A percentile compares a stretch with the other conserved stretches of the same genome.
Evolutionary conservation across 2,113 vertebrate species (phyloP).

Genomic region (Lasiurus cinereus): DNA sequence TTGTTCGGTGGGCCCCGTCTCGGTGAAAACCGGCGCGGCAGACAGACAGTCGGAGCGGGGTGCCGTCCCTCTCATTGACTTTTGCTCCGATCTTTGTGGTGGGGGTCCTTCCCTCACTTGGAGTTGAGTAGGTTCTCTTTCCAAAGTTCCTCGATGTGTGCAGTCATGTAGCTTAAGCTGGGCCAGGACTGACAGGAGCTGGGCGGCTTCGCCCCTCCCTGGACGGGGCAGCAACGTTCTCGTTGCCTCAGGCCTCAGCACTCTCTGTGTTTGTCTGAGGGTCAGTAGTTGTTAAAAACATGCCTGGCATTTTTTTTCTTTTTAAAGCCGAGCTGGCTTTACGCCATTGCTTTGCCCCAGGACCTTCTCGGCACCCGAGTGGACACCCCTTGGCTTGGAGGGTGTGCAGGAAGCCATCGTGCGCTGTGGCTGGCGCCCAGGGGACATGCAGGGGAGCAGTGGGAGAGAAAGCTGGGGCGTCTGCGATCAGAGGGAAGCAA

Average conservation of each 20-base stretch:
- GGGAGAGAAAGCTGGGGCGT: background rate
- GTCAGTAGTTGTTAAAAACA: background rate
- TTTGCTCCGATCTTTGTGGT: background rate
- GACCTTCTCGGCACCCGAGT: background rate
- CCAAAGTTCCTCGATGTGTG: background rate
- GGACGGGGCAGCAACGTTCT: background rate
- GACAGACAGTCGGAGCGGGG: background rate
- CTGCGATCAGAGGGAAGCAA: background rate
- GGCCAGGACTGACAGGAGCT: background rate
- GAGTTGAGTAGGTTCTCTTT: background rate
- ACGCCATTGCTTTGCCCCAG: background rate
- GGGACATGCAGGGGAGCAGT: background rate
- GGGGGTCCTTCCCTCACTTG: background rate
- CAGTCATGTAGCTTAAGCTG: background rate
- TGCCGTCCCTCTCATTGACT: background rate
- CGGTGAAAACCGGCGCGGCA: background rate
- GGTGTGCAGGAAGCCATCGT: no score
- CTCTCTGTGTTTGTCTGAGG: background rate
- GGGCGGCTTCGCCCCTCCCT: background rate
- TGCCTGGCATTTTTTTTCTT: background rate
- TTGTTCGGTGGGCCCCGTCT: constrained; percentile 39
- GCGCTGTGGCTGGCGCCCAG: background rate
- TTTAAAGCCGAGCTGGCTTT: background rate
- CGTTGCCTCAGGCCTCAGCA: background rate
- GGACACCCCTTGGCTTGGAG: background rate